These are phyloP conservation scores for Salvator merianae DNA, from an alignment of 2,113 vertebrate genomes.

Conservation along the genomic window DNA sequence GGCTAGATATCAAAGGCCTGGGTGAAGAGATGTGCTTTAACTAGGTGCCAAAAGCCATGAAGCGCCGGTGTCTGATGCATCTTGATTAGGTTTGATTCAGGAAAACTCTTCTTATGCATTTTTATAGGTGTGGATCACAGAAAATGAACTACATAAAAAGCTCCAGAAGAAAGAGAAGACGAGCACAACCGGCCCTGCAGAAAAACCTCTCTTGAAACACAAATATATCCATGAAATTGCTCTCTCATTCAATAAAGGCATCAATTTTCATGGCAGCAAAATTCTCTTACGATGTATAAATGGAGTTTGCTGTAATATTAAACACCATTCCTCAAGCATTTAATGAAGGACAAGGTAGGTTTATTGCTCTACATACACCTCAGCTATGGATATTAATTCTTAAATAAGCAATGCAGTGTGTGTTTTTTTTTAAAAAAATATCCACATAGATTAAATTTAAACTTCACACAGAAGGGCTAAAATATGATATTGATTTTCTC, in stretches of 20 bases:
- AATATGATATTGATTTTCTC: slow-evolving; percentile 14
- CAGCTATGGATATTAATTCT: slow-evolving; percentile 2
- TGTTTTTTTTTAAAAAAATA: background rate
- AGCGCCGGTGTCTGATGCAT: no score
- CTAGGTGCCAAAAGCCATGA: no score
- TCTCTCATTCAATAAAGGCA: slow-evolving; percentile 8
- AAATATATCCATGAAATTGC: background rate
- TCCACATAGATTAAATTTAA: slow-evolving; percentile 15
- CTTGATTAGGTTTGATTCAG: background rate
- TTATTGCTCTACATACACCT: slow-evolving; percentile 14
- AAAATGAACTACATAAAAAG: background rate
- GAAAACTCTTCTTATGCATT: background rate
- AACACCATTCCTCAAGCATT: background rate
- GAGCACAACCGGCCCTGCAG: background rate
- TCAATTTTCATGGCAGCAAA: slow-evolving; percentile 6
- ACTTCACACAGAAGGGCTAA: background rate
- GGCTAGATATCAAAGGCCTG: no score
- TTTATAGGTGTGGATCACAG: no score
- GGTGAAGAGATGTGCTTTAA: no score
- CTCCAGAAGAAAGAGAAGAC: background rate
- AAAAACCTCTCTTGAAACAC: background rate
- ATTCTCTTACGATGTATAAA: slow-evolving; percentile 9
- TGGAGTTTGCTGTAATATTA: slow-evolving; percentile 17
- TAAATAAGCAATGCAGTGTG: slow-evolving; percentile 13
- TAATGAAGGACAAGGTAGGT: background rate